These are phyloP conservation scores for Hirtodrosophila alboralis DNA, from an alignment of 2,888 invertebrate species.

Conservation along the genomic window DNA sequence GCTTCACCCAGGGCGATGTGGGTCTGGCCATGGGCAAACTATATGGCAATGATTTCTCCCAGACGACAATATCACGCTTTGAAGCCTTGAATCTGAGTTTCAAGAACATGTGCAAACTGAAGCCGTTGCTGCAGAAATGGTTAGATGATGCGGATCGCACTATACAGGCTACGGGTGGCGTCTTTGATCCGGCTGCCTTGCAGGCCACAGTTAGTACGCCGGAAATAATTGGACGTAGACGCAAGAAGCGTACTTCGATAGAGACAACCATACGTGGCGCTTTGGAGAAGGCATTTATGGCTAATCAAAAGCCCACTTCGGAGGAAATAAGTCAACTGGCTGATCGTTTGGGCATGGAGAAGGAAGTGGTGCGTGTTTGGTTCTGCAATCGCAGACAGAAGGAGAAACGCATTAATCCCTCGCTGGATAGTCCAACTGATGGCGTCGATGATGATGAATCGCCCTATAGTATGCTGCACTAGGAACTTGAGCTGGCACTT, in stretches of 20 bases:
- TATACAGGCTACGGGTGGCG: slow-evolving; percentile 88
- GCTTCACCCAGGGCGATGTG: slow-evolving; percentile 99
- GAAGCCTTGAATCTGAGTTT: slow-evolving; percentile 99
- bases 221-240: slow-evolving; percentile 94
- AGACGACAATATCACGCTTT: slow-evolving; percentile 99
- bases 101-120: slow-evolving; percentile 99
- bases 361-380: slow-evolving; percentile 97
- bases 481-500: slow-evolving; percentile 15
- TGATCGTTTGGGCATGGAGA: slow-evolving; percentile 97
- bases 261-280: slow-evolving; percentile 98
- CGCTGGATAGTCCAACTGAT: slow-evolving; percentile 89
- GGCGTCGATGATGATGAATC: slow-evolving; percentile 85
- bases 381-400: slow-evolving; percentile 98
- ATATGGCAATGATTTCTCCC: slow-evolving; percentile 99
- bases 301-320: slow-evolving; percentile 98
- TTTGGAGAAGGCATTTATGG: slow-evolving; percentile 95
- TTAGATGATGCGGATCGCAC: slow-evolving; percentile 96
- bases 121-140: slow-evolving; percentile 98
- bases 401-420: slow-evolving; percentile 97
- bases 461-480: slow-evolving; percentile 82
- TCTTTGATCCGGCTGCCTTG: slow-evolving; percentile 84
- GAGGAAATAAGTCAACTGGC: slow-evolving; percentile 97
- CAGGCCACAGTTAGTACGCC: slow-evolving; percentile 92
- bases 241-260: slow-evolving; percentile 98
- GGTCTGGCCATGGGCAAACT: slow-evolving; percentile 99